Evolutionary conservation across 2,888 invertebrate species (phyloP), one percentile per base, ranked within the genome.

Genomic region (Caenorhabditis uteleia): DNA sequence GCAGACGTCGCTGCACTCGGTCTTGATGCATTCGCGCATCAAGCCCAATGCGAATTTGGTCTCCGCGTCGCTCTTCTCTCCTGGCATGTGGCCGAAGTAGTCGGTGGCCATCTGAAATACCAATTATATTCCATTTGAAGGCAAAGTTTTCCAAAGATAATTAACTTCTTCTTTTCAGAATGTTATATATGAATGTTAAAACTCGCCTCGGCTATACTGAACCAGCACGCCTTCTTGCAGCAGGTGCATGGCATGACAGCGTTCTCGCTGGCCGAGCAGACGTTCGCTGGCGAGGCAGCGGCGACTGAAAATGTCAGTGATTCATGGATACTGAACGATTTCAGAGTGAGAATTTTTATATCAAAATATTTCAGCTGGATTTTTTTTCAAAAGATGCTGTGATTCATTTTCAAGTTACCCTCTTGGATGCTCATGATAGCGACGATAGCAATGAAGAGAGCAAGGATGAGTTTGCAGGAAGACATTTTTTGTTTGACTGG

Each of bases 71-170:
- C 34, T 39, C 1, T 49, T 18, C 23, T 49, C 49, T 16, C 60
- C 60, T 0, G 60, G 60, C 54, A 60, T 60, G 45, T 60, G 60
- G 1, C 60, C 60, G 29, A 54, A 60, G 34, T 60, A 60, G 5
- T 39, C 49, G n/a, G 53, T 54, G 10, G 60, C 49, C 60, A 60
- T 54, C 60, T 60, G 54, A 8, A 49, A 43, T 39, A 39, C 10
- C 42, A 25, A 25, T 36, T 44, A 51, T 51, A 51, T 21, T 43
- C 26, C 4, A 3, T 20, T 39, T 5, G 10, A n/a, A n/a, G 21
- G 12, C 16, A 20, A 29, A 39, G 29, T 39, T 31, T 29, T 39
- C 20, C 39, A 29, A 29, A 21, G 20, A 14, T 40, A 26, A 6
- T 33, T 34, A 34, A 26, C 39, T 31, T 20, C 16, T 29, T 20